phyloP scores from a whole-genome alignment of 53 echinoderm and acorn worm genomes.

The Crossaster papposus region DNA sequence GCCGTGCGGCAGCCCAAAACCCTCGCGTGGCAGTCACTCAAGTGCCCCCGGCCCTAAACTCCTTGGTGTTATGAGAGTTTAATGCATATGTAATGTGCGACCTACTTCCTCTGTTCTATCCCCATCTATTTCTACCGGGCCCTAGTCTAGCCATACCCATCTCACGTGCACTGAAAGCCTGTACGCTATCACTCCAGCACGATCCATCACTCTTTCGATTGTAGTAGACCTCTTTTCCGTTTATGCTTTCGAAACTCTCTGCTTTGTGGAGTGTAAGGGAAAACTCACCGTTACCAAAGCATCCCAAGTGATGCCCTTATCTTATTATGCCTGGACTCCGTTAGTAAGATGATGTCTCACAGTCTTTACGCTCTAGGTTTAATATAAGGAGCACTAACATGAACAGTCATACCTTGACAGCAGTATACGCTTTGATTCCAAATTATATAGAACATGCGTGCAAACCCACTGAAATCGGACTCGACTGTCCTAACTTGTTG shows the following conservation, averaged over 20 bases:
- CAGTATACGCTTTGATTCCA: too few relatives aligned
- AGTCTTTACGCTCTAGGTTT: too few relatives aligned
- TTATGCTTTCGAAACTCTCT: constrained; percentile 4
- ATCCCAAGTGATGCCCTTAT: neutral
- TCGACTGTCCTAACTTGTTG: too few relatives aligned
- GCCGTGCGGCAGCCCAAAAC: neutral
- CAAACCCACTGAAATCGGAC: too few relatives aligned
- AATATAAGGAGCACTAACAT: too few relatives aligned
- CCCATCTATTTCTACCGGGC: neutral
- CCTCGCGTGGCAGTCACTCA: constrained; percentile 13
- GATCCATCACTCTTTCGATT: constrained; percentile 30
- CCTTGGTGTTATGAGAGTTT: constrained; percentile 59
- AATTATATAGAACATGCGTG: too few relatives aligned
- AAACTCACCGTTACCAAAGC: neutral
- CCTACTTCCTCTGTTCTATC: constrained; percentile 28
- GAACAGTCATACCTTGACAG: too few relatives aligned
- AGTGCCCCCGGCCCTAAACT: constrained; percentile 20
- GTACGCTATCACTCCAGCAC: neutral
- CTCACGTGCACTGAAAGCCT: neutral
- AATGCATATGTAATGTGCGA: constrained; percentile 64
- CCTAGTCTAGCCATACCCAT: neutral
- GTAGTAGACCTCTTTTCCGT: neutral
- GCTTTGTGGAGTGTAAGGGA: neutral
- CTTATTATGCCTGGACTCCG: neutral
- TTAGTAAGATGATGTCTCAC: neutral